Evolutionary conservation across 2,113 vertebrate genomes (phyloP), one percentile per base, ranked within the genome.

Genomic region (Australoheros scitulus): DNA sequence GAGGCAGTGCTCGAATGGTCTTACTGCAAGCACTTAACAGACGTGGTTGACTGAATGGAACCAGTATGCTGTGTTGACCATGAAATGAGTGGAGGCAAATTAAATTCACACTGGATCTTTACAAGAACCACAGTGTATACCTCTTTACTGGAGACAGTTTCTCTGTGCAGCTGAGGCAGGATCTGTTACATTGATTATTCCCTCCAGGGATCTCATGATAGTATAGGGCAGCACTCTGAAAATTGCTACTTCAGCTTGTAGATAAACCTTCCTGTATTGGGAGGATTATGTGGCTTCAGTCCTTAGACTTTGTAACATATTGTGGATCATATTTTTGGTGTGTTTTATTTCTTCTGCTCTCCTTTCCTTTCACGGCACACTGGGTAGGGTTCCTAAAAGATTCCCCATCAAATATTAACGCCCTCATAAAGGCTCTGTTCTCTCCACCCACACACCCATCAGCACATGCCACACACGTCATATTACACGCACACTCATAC

Each of bases 391-490:
- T 85, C 56, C 84, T 89, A n/a, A 89, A 91, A 88, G 86, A 85
- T 41, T 81, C 89, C 75, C 77, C 56, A 91, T 94, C 82, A 93
- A 94, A 89, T 94, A 94, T 94, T 93, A 87, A 91, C 32, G 1
- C 75, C 78, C 79, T 83, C 85, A 76, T 76, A 56, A 89, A 91
- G 63, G 29, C 59, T 83, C 60, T 59, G 65, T 72, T 87, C 82
- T 85, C 88, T 61, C 88, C 87, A 77, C 91, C 77, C 89, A 87
- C 80, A 81, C 76, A 41, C 63, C 52, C 83, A 65, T 47, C 5
- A 11, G 11, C 59, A 29, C 78, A 57, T 43, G 47, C 58, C 55
- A 50, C 72, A 74, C 81, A 34, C 47, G 55, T 76, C 41, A n/a
- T 17, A 7, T 68, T 77, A 61, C 52, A 70, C 59, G 72, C 63